A percentile compares a stretch with the other conserved stretches of the same genome.
Evolutionary conservation across 2,113 vertebrate species (phyloP).

Genomic region (Electrona antarctica): DNA sequence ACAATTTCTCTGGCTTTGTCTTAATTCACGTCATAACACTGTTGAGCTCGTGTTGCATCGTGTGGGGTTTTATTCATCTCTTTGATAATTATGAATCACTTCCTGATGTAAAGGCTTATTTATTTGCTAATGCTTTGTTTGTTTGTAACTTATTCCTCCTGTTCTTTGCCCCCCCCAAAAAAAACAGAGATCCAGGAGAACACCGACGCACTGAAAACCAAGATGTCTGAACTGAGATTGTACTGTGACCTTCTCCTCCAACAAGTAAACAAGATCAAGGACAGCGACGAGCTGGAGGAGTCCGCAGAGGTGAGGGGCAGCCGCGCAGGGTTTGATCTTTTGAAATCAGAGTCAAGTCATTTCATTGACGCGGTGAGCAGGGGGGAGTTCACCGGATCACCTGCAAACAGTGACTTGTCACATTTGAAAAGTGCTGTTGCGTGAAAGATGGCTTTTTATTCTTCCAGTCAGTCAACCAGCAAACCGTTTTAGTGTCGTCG

Average conservation of each 20-base stretch:
- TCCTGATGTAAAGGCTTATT: too few species aligned
- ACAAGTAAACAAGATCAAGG: constrained; percentile 92
- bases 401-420: not conserved
- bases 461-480: not conserved
- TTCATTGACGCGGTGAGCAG: constrained; percentile 24
- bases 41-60: too few species aligned
- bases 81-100: too few species aligned
- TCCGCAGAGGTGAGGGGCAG: constrained; percentile 58
- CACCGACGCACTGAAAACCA: constrained; percentile 92
- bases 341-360: constrained; percentile 44
- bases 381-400: not conserved
- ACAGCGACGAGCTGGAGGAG: constrained; percentile 63
- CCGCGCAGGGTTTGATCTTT: constrained; percentile 7
- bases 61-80: too few species aligned
- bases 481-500: not conserved
- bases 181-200: constrained; percentile 92
- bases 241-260: constrained; percentile 98
- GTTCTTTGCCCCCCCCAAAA: constrained; percentile 11
- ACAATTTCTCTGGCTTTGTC: too few species aligned
- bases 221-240: constrained; percentile 95
- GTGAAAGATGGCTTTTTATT: not conserved
- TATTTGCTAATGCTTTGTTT: too few species aligned
- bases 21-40: too few species aligned
- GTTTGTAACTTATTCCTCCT: not conserved
- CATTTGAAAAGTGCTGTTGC: not conserved